Percentiles rank a stretch among this genome's conserved stretches.
Conservation (phyloP, 2,797 vertebrate genomes). For the Pampus argenteus region DNA sequence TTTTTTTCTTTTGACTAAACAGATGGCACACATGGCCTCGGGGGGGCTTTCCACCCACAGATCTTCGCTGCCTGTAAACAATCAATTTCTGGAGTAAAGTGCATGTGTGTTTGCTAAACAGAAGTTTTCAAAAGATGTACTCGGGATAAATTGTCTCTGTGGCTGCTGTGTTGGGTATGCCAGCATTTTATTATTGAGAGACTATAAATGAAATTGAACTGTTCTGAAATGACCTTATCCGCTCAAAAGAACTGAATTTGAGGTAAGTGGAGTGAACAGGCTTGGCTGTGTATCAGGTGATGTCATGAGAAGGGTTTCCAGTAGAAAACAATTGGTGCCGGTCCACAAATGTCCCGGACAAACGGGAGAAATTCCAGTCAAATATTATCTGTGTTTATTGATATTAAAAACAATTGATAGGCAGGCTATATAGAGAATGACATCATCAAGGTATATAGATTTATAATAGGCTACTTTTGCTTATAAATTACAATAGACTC, state of each 20-base stretch:
- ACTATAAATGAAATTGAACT: background rate
- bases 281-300: slow-evolving; percentile 4
- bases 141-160: slow-evolving; percentile 10
- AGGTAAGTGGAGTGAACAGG: slow-evolving; percentile 21
- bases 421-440: too few species aligned
- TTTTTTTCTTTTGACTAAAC: slow-evolving; percentile 1
- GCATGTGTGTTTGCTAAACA: slow-evolving; percentile 40
- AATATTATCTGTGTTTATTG: too few species aligned
- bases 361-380: too few species aligned
- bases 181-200: background rate
- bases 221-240: slow-evolving; percentile 23
- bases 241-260: background rate
- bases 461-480: too few species aligned
- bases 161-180: slow-evolving; percentile 4
- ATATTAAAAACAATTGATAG: too few species aligned
- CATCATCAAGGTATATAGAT: too few species aligned
- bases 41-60: slow-evolving; percentile 29
- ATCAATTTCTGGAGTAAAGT: slow-evolving; percentile 24
- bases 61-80: slow-evolving; percentile 44
- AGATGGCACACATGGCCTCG: slow-evolving; percentile 38
- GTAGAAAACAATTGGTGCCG: too few species aligned
- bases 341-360: too few species aligned
- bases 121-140: slow-evolving; percentile 9
- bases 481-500: too few species aligned
- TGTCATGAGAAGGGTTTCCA: too few species aligned